These are phyloP conservation scores for Liolophura sinensis DNA, from an alignment of 1,140 invertebrate genomes.

Conservation along the genomic window DNA sequence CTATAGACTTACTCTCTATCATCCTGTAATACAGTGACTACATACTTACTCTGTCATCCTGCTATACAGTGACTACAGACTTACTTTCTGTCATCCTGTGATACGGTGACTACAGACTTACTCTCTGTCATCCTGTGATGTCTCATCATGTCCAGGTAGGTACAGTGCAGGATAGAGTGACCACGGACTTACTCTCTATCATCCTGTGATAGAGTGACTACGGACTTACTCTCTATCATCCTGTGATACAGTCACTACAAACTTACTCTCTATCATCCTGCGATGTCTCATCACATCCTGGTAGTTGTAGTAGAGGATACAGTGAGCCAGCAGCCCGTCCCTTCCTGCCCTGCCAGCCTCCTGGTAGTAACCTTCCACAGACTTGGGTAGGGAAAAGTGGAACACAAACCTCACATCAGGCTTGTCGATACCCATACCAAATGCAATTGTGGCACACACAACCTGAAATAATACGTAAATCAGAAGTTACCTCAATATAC, in stretches of 20 bases:
- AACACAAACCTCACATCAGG: conserved; percentile 69
- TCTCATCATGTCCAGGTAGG: conserved; percentile 78
- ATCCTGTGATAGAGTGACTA: conserved; percentile 67
- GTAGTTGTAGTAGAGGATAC: conserved; percentile 88
- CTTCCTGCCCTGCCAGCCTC: conserved; percentile 95
- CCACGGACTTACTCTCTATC: conserved; percentile 85
- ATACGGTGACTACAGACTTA: too few species aligned
- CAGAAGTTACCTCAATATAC: too few species aligned
- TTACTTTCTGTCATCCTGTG: too few species aligned
- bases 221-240: background rate
- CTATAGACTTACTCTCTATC: too few species aligned
- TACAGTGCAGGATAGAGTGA: conserved; percentile 86
- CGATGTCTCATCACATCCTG: conserved; percentile 76
- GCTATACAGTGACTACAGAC: too few species aligned
- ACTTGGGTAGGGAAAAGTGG: conserved; percentile 91
- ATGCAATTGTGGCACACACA: conserved; percentile 94
- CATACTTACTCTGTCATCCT: too few species aligned
- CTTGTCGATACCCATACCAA: conserved; percentile 99
- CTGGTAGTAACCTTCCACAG: conserved; percentile 97
- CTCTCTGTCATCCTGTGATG: conserved; percentile 67
- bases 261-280: conserved; percentile 75
- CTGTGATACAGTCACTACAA: background rate
- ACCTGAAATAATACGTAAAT: conserved; percentile 58
- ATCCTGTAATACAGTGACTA: too few species aligned
- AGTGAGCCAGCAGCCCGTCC: conserved; percentile 80